phyloP scores from a whole-genome alignment of 2,888 invertebrate species.

The Lissocephala sabroskyi region DNA sequence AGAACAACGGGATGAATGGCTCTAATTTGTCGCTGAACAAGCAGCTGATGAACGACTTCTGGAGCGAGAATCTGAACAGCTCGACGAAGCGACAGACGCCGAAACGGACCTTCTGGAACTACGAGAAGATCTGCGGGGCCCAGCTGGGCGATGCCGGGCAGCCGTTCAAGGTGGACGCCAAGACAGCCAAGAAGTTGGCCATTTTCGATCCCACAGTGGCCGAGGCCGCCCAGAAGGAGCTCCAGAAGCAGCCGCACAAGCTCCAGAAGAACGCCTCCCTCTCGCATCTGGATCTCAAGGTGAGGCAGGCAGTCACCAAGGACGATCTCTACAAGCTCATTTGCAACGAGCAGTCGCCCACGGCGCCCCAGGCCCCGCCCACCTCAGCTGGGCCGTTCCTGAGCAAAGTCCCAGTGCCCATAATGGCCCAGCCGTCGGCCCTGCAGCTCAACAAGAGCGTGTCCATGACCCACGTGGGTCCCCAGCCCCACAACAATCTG shows the following conservation, averaged over 20 bases:
- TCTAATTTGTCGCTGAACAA: conserved; percentile 69
- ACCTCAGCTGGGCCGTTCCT: conserved; percentile 25
- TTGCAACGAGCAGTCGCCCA: conserved; percentile 66
- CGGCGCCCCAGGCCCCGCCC: conserved; percentile 13
- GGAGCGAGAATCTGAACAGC: conserved; percentile 69
- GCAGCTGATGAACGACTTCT: conserved; percentile 71
- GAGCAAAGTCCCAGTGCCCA: conserved; percentile 64
- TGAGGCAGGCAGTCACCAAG: conserved; percentile 70
- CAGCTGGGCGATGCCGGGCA: conserved; percentile 59
- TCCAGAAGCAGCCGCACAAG: conserved; percentile 53
- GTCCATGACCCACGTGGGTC: conserved; percentile 69
- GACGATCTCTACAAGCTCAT: conserved; percentile 72
- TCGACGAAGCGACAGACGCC: conserved; percentile 64
- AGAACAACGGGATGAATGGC: conserved; percentile 45
- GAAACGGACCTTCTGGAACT: conserved; percentile 71
- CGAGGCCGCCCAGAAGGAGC: conserved; percentile 65
- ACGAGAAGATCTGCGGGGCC: conserved; percentile 69
- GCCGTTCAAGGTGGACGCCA: conserved; percentile 66
- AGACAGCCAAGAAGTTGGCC: conserved; percentile 68
- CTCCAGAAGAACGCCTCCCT: conserved; percentile 71
- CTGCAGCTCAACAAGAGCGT: conserved; percentile 67
- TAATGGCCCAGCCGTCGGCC: conserved; percentile 33
- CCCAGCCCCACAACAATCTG: conserved; percentile 21
- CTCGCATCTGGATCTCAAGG: conserved; percentile 70
- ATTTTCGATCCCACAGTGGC: conserved; percentile 69